Evolutionary conservation across 2,113 vertebrate genomes (phyloP).

Genomic region (Forbesichthys agassizii): DNA sequence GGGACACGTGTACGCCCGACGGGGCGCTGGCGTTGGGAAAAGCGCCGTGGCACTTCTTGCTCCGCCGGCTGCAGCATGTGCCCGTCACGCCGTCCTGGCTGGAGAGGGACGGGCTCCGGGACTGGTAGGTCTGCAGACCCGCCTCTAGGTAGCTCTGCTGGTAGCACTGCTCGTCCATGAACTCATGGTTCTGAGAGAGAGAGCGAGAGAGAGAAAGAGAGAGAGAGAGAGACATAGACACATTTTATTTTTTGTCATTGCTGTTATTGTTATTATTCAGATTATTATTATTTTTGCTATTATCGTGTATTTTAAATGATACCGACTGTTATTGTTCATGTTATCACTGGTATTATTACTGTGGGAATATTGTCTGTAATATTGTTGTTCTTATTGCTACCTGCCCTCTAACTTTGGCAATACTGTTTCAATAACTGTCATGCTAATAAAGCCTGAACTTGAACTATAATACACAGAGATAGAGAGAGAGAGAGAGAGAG

Average conservation of each 20-base stretch:
- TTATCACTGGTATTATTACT: no score
- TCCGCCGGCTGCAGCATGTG: conserved; percentile 90
- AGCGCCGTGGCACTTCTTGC: conserved; percentile 86
- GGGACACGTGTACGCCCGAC: conserved; percentile 80
- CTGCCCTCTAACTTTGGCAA: no score
- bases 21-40: conserved; percentile 87
- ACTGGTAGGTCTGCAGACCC: conserved; percentile 88
- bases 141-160: conserved; percentile 97
- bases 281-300: no score
- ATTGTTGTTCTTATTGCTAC: no score
- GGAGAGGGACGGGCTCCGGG: conserved; percentile 89
- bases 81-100: conserved; percentile 85
- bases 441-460: no score
- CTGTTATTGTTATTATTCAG: no score
- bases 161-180: conserved; percentile 94
- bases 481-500: conserved; percentile 1
- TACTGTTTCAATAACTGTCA: no score
- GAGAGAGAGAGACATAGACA: not conserved
- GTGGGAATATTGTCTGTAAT: no score
- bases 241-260: not conserved
- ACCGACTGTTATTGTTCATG: no score
- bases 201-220: not conserved
- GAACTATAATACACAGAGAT: not conserved
- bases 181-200: conserved; percentile 90
- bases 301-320: no score